Base-by-base conservation (phyloP, 1,140 invertebrate species). In the Drosophila pandora region DNA sequence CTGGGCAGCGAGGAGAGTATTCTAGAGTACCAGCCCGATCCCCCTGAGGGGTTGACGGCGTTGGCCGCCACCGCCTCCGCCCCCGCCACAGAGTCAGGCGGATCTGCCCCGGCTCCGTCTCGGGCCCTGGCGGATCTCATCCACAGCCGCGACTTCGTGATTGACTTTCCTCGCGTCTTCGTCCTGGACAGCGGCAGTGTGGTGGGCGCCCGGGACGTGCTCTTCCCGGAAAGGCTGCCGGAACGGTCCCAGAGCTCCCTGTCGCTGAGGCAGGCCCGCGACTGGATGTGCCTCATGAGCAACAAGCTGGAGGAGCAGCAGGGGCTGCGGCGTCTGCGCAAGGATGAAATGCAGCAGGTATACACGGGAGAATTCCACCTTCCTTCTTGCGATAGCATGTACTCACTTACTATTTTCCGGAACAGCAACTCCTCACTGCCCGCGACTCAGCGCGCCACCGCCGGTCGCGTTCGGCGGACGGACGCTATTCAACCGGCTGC, bases 1-100 rank as follows among this genome's bases (percentile, higher is more conserved):
- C 94, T 95, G 39, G 95, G 95, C 63, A 96, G 96, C 88, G 95
- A 96, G 91, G 96, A 96, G 92, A 96, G 95, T 85, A 91, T 91
- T 8, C 25, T 91, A 54, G 90, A 91, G 57, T 91, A 91, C 25
- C 82, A 91, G 32, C 62, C 90, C 2, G 82, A 90, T n/a, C 70
- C 78, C 6, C 55, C 54, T 6, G 34, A 59, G 8, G 17, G 17
- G 3, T 17, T 39, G 23, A 17, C 41, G n/a, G 25, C 39, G 7
- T 5, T 48, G n/a, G 28, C 47, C 0, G 37, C 22, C 21, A 48
- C 57, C 13, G 43, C 17, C 23, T 5, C 47, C 0, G 37, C 22
- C 21, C 45, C 57, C 13, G 43, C 17, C 23, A 4, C 49, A 13
- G 69, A 34, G 39, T n/a, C 30, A 37, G 22, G 28, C 7, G n/a